A percentile compares a stretch with the other conserved stretches of the same genome.
Evolutionary conservation across 2,888 invertebrate genomes (phyloP).

Genomic region (Drosophila hamatofila): DNA sequence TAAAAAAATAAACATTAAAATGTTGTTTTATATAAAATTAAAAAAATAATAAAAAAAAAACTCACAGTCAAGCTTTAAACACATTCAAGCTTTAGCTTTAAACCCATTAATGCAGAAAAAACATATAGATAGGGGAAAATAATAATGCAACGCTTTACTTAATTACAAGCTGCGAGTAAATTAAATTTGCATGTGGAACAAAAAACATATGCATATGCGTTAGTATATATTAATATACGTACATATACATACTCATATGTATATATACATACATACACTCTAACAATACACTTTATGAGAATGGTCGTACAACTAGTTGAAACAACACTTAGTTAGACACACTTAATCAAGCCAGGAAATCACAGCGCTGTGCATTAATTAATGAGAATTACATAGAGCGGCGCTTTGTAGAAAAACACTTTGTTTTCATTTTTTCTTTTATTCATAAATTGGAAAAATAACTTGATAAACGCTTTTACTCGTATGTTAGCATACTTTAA

Average conservation of each 20-base stretch:
- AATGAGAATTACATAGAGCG: slow-evolving; percentile 4
- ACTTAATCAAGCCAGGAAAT: slow-evolving; percentile 7
- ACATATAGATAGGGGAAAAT: not conserved
- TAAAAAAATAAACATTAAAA: not conserved
- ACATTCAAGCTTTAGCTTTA: not conserved
- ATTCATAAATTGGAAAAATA: not conserved
- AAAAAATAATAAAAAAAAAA: not conserved
- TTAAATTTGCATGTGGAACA: not conserved
- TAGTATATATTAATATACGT: no score
- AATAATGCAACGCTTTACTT: not conserved
- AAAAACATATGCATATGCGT: not conserved
- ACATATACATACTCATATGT: not conserved
- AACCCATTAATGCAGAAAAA: not conserved
- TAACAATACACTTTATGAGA: not conserved
- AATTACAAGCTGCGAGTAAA: slow-evolving; percentile 1
- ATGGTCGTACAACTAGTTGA: not conserved
- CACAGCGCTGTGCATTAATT: not conserved
- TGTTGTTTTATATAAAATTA: not conserved
- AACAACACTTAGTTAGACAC: not conserved
- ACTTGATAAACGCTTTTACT: no score
- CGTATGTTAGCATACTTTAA: not conserved
- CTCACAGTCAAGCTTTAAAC: not conserved
- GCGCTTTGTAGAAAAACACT: not conserved
- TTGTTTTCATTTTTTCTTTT: not conserved
- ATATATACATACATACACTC: not conserved